Evolutionary conservation across 2,888 invertebrate genomes (phyloP), one percentile per base, ranked within the genome.

Genomic region (Epirrhoe tristata): DNA sequence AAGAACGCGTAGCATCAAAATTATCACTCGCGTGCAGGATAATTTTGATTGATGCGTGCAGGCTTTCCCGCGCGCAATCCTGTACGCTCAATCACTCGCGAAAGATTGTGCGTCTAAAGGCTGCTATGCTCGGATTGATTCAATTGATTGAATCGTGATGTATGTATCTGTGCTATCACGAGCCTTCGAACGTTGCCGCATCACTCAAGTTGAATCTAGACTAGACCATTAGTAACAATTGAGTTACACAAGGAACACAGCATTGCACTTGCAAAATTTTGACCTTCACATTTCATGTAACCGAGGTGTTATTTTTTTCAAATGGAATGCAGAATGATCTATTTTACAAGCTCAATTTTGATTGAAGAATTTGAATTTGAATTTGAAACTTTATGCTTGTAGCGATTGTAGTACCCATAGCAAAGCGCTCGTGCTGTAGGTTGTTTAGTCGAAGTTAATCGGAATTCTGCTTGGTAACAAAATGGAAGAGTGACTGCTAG

Each of bases 71-170:
- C n/a, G n/a, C n/a, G n/a, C n/a, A n/a, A n/a, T n/a, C n/a, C n/a
- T n/a, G n/a, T n/a, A n/a, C n/a, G n/a, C n/a, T n/a, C n/a, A n/a
- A n/a, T n/a, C n/a, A n/a, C n/a, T n/a, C n/a, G n/a, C n/a, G n/a
- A n/a, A n/a, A n/a, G n/a, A n/a, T n/a, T n/a, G n/a, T n/a, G n/a
- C n/a, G n/a, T n/a, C n/a, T n/a, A n/a, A 14, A 46, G n/a, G 57
- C 34, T 16, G 1, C 58, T 17, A 51, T 51, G 51, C 17, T 39
- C 14, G 24, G 36, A 6, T 32, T 59, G 51, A 59, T 39, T 59
- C 34, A 50, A 58, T 58, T 50, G 48, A 58, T 58, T 34, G 50
- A 48, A 24, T 58, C 48, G 34, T 50, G 56, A 31, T n/a, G 24
- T 43, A 48, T 14, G 24, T 57, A 57, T 57, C 14, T 46, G 14